These are phyloP conservation scores for Limnodromus scolopaceus DNA, from an alignment of 2,797 vertebrate genomes.

Conservation along the genomic window DNA sequence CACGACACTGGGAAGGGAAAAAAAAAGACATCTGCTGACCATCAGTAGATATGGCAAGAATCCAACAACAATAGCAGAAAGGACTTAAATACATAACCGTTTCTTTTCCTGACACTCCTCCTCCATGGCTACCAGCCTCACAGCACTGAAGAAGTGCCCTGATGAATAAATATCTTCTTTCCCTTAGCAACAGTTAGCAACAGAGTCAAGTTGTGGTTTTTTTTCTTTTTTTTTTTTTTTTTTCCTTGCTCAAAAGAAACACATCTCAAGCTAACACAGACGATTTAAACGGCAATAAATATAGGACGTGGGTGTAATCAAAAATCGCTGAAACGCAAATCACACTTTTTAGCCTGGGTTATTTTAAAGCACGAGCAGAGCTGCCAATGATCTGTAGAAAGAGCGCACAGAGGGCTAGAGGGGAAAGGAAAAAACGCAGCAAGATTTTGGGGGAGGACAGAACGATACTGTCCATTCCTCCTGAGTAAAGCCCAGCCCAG, in stretches of 20 bases:
- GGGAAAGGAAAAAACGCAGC: neutral
- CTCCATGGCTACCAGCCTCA: slow-evolving; percentile 47
- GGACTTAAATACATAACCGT: slow-evolving; percentile 33
- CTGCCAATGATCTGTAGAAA: slow-evolving; percentile 54
- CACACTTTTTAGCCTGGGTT: slow-evolving; percentile 51
- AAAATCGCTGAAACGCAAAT: slow-evolving; percentile 62
- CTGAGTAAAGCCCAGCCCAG: neutral
- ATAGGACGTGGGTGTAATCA: slow-evolving; percentile 72
- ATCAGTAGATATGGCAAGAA: slow-evolving; percentile 60
- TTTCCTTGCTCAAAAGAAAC: slow-evolving; percentile 30
- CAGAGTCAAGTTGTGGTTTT: neutral
- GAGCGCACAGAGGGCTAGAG: neutral
- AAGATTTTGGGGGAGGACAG: neutral
- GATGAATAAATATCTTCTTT: slow-evolving; percentile 64
- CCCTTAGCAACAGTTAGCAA: slow-evolving; percentile 66
- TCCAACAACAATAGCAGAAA: slow-evolving; percentile 51
- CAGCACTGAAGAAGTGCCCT: slow-evolving; percentile 56
- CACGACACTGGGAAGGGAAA: neutral
- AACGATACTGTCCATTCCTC: neutral
- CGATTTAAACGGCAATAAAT: slow-evolving; percentile 77
- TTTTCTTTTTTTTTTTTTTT: neutral
- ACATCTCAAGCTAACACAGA: slow-evolving; percentile 66
- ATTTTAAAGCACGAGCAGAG: slow-evolving; percentile 66
- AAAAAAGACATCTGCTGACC: slow-evolving; percentile 61
- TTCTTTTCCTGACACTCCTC: slow-evolving; percentile 30